A percentile compares a stretch with the other conserved stretches of the same genome.
phyloP scores from a whole-genome alignment of 2,797 vertebrate genomes.

The Allobates femoralis region DNA sequence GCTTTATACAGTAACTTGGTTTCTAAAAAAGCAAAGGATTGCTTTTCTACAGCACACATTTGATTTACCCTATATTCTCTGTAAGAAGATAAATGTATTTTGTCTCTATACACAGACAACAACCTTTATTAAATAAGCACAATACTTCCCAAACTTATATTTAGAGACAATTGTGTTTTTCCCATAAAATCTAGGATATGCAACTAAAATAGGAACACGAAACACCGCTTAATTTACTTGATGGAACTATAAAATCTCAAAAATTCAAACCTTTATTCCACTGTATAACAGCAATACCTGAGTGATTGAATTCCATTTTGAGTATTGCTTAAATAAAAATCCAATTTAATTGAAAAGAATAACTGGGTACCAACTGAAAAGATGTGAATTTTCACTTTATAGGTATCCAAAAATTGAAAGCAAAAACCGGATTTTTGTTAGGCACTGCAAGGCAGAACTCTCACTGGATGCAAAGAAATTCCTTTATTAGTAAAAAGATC shows the following conservation, averaged over 20 bases:
- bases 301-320: background rate
- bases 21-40: conserved; percentile 61
- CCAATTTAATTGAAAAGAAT: background rate
- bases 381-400: no score
- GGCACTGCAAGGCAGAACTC: no score
- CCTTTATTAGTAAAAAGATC: no score
- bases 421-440: no score
- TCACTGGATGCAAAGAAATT: no score
- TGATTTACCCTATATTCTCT: conserved; percentile 57
- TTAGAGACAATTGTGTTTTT: background rate
- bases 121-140: conserved; percentile 50
- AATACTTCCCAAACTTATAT: conserved; percentile 20
- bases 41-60: conserved; percentile 62
- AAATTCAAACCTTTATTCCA: background rate
- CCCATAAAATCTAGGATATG: background rate
- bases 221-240: background rate
- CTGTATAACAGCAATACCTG: background rate
- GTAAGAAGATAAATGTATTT: conserved; percentile 50
- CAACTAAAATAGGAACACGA: background rate
- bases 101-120: conserved; percentile 35
- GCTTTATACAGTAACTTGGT: conserved; percentile 60
- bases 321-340: background rate
- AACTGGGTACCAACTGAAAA: background rate
- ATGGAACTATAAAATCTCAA: background rate
- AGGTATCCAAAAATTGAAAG: no score